Evolutionary conservation across 1,140 invertebrate species (phyloP), one percentile per base, ranked within the genome.

Genomic region (Hesperophylax magnus): DNA sequence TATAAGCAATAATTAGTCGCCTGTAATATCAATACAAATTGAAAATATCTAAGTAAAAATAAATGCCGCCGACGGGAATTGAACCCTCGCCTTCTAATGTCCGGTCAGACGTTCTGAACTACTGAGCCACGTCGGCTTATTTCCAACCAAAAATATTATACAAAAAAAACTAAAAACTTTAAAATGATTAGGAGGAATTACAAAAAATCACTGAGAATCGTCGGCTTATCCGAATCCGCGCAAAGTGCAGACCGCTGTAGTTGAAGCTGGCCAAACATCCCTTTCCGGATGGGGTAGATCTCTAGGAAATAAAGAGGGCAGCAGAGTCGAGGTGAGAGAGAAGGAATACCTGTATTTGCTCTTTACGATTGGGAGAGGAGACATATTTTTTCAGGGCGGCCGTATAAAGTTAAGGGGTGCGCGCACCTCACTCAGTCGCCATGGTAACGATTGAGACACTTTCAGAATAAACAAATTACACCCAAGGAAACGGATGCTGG

Each of bases 401-500:
- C 79, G 76, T 78, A 80, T 80, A 82, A 82, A 80, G 67, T 82
- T 63, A 74, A 69, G 82, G 79, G 82, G 82, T 74, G 61, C 61
- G 65, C 60, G 67, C 53, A 77, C 20, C 76, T 77, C 52, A n/a
- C 15, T n/a, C 34, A 4, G 81, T 83, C 74, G 78, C 74, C 81
- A 83, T 78, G 75, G 78, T 20, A 78, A 84, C 82, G 67, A 39
- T 53, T 60, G 71, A 76, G 77, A 75, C 72, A 79, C 77, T 77
- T 61, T 63, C 77, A 77, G 80, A 84, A 84, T 84, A 84, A 84
- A 84, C 82, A 84, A 84, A 84, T 84, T 84, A 84, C 77, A 24
- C 72, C 27, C 8, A 53, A 72, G 20, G n/a, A 31, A 76, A 20
- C 24, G 24, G 24, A 27, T 74, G 72, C 20, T 24, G 17, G 24